Evolutionary conservation across 2,888 invertebrate species (phyloP).

Genomic region (Stegophylla sp.): DNA sequence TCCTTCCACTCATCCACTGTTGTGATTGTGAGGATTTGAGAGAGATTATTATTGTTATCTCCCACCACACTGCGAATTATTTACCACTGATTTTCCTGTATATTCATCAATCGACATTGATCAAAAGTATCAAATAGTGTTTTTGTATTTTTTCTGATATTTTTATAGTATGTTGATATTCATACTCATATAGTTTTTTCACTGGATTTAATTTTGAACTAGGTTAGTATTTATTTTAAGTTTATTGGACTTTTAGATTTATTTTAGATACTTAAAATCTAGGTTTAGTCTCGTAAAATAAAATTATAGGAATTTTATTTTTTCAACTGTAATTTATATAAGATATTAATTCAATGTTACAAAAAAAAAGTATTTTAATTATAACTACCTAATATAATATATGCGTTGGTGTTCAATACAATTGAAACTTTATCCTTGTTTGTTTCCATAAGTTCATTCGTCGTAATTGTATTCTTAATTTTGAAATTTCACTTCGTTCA

Average conservation of each 20-base stretch:
- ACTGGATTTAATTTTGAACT: background rate
- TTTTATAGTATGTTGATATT: background rate
- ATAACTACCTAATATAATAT: background rate
- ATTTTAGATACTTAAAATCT: background rate
- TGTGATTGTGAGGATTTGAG: background rate
- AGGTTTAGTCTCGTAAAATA: background rate
- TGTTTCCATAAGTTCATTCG: too few species aligned
- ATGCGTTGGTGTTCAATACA: background rate
- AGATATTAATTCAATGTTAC: background rate
- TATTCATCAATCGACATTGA: constrained; percentile 20
- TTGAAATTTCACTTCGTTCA: too few species aligned
- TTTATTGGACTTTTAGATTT: background rate
- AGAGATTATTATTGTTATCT: constrained; percentile 28
- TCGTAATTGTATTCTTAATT: too few species aligned
- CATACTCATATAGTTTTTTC: background rate
- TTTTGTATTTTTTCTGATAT: background rate
- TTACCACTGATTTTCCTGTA: constrained; percentile 9
- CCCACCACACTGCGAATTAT: background rate
- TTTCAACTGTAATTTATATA: background rate
- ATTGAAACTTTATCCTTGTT: background rate
- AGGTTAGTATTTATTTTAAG: constrained; percentile 11
- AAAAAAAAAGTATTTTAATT: background rate
- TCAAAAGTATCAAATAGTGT: constrained; percentile 12
- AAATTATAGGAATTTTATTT: background rate
- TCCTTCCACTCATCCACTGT: constrained; percentile 33